Conservation (phyloP, 2,113 vertebrate species). For the Embiotoca jacksoni region DNA sequence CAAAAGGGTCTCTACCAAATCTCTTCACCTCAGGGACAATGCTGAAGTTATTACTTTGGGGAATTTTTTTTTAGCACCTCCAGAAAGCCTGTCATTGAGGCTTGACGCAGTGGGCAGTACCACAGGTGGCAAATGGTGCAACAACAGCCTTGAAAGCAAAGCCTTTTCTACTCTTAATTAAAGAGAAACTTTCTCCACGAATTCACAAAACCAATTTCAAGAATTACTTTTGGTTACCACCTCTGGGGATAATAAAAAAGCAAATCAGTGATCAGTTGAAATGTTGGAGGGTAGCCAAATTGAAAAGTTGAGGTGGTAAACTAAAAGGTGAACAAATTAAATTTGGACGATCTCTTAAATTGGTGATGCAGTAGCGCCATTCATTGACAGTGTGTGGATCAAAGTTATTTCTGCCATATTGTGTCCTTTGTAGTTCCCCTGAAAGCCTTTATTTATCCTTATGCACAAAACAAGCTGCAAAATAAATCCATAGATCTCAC, state of each 20-base stretch:
- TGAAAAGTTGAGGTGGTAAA: conserved; percentile 13
- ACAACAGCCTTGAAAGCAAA: not conserved
- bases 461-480: not conserved
- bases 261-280: not conserved
- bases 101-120: not conserved
- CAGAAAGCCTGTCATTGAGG: not conserved
- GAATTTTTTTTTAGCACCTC: not conserved
- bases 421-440: not conserved
- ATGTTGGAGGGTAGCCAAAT: conserved; percentile 1
- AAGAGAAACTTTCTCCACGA: not conserved
- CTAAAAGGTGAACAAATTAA: not conserved
- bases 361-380: not conserved
- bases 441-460: not conserved
- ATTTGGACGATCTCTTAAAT: not conserved
- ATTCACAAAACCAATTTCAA: conserved; percentile 8
- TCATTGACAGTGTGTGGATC: conserved; percentile 6
- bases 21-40: not conserved
- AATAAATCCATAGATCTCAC: not conserved
- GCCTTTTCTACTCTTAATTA: conserved; percentile 6
- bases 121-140: not conserved
- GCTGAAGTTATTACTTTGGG: not conserved
- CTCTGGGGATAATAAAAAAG: not conserved
- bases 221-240: conserved; percentile 2
- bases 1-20: not conserved
- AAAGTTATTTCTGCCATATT: not conserved